Percentiles rank a stretch among this genome's conserved stretches.
Evolutionary conservation across 2,888 invertebrate genomes (phyloP).

Genomic region (Morpho deidamia): DNA sequence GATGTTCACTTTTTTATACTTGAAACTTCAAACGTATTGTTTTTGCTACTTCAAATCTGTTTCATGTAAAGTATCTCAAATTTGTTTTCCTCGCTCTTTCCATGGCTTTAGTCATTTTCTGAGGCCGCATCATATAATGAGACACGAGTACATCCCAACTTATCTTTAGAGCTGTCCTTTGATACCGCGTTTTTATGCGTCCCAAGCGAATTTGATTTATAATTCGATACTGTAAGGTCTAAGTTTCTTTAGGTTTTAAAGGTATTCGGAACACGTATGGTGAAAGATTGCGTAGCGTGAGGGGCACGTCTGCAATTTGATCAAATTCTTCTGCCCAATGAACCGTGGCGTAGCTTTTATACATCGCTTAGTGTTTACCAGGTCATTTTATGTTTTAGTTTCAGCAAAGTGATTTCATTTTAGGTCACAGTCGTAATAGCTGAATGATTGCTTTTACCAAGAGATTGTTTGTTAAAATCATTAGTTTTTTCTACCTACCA

Average conservation of each 20-base stretch:
- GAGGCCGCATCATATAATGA: background rate
- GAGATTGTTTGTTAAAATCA: too few species aligned
- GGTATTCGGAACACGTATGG: constrained; percentile 20
- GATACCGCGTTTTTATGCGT: constrained; percentile 5
- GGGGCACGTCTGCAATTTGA: constrained; percentile 24
- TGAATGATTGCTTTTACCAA: too few species aligned
- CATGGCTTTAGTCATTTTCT: too few species aligned
- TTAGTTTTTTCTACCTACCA: too few species aligned
- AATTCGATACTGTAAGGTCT: constrained; percentile 1
- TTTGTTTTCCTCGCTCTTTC: too few species aligned
- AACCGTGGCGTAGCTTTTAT: background rate
- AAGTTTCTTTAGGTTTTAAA: constrained; percentile 7
- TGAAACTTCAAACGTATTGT: too few species aligned
- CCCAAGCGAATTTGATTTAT: background rate
- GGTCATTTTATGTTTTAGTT: background rate
- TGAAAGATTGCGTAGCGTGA: constrained; percentile 18
- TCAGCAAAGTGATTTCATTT: background rate
- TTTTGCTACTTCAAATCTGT: too few species aligned
- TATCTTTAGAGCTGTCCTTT: constrained; percentile 12
- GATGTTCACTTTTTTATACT: too few species aligned
- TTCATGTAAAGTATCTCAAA: background rate
- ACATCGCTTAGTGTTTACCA: background rate
- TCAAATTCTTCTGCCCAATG: constrained; percentile 15
- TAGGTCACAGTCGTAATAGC: too few species aligned
- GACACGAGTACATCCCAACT: constrained; percentile 2